Conservation (phyloP, 2,797 vertebrate genomes). For the Prionace glauca region DNA sequence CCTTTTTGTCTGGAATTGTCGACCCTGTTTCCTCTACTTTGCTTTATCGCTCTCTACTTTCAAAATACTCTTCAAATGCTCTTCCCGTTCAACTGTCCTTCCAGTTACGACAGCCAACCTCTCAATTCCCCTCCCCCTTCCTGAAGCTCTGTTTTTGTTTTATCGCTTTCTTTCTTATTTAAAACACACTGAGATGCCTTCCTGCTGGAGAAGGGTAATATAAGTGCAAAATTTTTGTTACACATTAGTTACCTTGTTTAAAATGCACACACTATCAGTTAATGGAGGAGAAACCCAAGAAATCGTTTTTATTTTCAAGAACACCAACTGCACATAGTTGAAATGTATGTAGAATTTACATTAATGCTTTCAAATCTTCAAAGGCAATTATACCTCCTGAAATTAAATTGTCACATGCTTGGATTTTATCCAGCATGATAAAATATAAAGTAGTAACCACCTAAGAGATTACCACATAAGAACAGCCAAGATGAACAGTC, state of each 20-base stretch:
- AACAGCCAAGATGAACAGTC: neutral
- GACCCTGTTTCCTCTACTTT: neutral
- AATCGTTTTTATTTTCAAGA: neutral
- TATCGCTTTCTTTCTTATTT: neutral
- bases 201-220: neutral
- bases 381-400: neutral
- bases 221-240: too few species aligned
- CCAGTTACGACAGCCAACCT: neutral
- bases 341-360: neutral
- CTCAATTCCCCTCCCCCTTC: neutral
- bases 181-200: neutral
- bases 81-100: neutral
- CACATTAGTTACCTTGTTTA: neutral
- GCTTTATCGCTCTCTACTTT: neutral
- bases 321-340: neutral
- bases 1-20: neutral
- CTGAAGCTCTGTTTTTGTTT: neutral
- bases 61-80: neutral
- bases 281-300: neutral
- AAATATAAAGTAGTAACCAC: neutral
- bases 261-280: neutral
- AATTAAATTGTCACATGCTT: neutral
- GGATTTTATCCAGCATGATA: neutral
- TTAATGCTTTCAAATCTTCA: slow-evolving; percentile 2
- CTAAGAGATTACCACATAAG: neutral